Evolutionary conservation across 2,888 invertebrate species (phyloP), one percentile per base, ranked within the genome.

Genomic region (Hydropsyche betteni): DNA sequence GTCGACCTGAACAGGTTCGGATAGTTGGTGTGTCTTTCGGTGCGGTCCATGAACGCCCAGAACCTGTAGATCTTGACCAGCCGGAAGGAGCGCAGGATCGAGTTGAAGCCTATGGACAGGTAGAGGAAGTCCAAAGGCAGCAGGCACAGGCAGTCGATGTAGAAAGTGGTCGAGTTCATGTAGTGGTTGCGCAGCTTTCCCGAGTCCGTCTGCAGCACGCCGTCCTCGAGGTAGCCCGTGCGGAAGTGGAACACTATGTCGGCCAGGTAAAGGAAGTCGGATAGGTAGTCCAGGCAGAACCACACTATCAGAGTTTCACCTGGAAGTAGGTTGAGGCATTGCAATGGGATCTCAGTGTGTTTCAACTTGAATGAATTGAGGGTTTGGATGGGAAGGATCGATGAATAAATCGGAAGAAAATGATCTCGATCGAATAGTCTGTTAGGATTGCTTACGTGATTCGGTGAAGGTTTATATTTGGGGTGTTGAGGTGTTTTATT

Each of bases 31-130:
- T 99, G 98, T 80, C 98, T 91, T 86, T 99, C 99, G 76, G 98
- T 98, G 81, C 98, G 91, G 88, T 99, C 98, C 93, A 98, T 94
- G 87, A 98, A 98, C 82, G 96, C 95, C 98, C 98, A 98, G 87
- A 98, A 98, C 81, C 97, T 91, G 87, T 98, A 98, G 84, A 98
- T 97, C 86, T 98, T 98, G 82, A 98, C 97, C 83, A 99, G 90
- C 80, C 98, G 93, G 89, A 97, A 97, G 83, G 96, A 95, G 82
- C 98, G 92, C 81, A 99, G 89, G 83, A 98, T 96, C 82, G 98
- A 98, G 88, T 97, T 97, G 89, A 94, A 95, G 81, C 96, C 98
- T 86, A 99, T 96, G 86, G 98, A 98, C 83, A 99, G 90, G 87
- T 99, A 99, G 82, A 99, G 92, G 89, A 98, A 97, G 90, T 99